These are phyloP conservation scores for Esox niger DNA, from an alignment of 2,113 vertebrate species.

Conservation along the genomic window DNA sequence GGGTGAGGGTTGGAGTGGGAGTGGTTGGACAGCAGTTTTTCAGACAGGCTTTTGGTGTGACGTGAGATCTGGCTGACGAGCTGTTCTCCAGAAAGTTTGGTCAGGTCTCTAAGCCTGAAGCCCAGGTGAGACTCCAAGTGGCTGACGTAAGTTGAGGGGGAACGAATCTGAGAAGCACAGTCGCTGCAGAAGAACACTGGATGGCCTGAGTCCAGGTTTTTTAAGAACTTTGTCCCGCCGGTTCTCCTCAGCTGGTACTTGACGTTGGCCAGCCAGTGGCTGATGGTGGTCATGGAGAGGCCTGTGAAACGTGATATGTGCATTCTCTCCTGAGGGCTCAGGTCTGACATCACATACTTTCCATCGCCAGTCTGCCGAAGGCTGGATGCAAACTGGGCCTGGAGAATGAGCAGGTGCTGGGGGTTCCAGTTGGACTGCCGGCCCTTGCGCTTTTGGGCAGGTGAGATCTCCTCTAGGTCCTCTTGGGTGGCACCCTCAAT, in stretches of 20 bases:
- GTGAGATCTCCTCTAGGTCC: conserved; percentile 90
- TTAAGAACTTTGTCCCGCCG: conserved; percentile 98
- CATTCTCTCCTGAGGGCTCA: conserved; percentile 98
- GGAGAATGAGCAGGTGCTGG: conserved; percentile 95
- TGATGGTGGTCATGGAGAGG: conserved; percentile 98
- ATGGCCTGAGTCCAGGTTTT: conserved; percentile 98
- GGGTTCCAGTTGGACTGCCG: conserved; percentile 99
- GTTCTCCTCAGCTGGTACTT: conserved; percentile 99
- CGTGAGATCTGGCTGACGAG: conserved; percentile 85
- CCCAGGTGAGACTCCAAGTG: conserved; percentile 98
- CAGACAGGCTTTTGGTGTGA: conserved; percentile 90
- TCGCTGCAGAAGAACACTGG: conserved; percentile 99
- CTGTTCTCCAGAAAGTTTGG: conserved; percentile 93
- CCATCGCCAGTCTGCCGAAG: conserved; percentile 93
- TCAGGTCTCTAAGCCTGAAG: conserved; percentile 94
- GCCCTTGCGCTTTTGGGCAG: conserved; percentile 96
- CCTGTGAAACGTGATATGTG: conserved; percentile 98
- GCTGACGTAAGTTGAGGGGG: conserved; percentile 95
- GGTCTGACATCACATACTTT: conserved; percentile 97
- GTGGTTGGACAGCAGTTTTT: conserved; percentile 84
- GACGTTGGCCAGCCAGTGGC: conserved; percentile 98
- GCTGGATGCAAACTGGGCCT: conserved; percentile 98
- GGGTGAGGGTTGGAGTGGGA: conserved; percentile 58
- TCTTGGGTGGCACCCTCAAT: conserved; percentile 89
- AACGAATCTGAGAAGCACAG: conserved; percentile 97